Evolutionary conservation across 2,797 vertebrate species (phyloP).

Genomic region (Bucorvus abyssinicus): DNA sequence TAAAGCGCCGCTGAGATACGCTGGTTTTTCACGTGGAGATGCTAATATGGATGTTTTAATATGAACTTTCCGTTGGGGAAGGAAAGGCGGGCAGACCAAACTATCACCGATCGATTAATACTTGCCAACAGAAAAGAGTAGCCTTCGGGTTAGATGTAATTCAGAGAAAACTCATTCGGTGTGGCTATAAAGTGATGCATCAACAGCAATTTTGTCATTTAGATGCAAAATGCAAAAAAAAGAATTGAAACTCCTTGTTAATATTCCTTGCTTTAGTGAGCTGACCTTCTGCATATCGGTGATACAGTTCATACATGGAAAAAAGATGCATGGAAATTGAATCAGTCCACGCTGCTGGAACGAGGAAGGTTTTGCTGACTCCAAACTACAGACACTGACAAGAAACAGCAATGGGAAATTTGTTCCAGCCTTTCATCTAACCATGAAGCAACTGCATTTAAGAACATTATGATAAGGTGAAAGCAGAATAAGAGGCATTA

Average conservation of each 20-base stretch:
- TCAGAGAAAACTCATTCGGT: not conserved
- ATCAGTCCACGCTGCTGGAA: not conserved
- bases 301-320: conserved; percentile 26
- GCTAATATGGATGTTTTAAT: not conserved
- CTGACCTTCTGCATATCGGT: conserved; percentile 25
- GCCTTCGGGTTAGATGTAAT: not conserved
- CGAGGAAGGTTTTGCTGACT: conserved; percentile 35
- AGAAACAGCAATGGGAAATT: conserved; percentile 39
- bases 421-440: conserved; percentile 27
- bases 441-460: conserved; percentile 21
- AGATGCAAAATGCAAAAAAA: not conserved
- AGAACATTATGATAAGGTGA: conserved; percentile 20
- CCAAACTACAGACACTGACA: not conserved
- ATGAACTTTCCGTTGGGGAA: not conserved
- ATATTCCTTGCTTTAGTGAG: not conserved
- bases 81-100: not conserved
- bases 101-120: not conserved
- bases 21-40: not conserved
- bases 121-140: not conserved
- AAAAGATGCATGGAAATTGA: conserved; percentile 28
- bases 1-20: not conserved
- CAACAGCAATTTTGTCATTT: conserved; percentile 9
- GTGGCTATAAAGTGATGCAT: not conserved
- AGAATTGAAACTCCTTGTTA: not conserved
- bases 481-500: conserved; percentile 29